phyloP scores from a whole-genome alignment of 1,140 invertebrate species.

The Cardiocondyla obscurior region DNA sequence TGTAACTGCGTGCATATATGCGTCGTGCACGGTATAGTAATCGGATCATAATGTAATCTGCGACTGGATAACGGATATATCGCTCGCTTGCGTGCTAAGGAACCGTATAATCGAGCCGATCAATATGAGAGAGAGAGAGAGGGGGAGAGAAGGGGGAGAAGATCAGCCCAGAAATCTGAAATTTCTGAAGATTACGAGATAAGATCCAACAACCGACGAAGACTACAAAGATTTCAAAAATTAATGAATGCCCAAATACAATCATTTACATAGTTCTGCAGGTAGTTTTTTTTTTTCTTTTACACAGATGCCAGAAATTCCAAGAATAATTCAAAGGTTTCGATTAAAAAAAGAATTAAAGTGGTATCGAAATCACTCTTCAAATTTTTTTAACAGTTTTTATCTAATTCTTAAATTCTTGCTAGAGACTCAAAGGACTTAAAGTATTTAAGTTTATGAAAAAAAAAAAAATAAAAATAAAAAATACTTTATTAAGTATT shows the following conservation, averaged over 20 bases:
- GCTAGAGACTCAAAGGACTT: not conserved
- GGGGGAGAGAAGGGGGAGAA: too few species aligned
- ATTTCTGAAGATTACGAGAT: conserved; percentile 5
- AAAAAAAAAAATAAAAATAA: too few species aligned
- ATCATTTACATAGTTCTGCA: not conserved
- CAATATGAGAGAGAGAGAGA: conserved; percentile 4
- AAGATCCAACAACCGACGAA: not conserved
- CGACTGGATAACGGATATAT: conserved; percentile 57
- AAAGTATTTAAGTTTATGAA: not conserved
- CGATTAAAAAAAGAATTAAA: not conserved
- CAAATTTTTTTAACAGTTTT: not conserved
- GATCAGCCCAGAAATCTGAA: not conserved
- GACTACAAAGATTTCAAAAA: not conserved
- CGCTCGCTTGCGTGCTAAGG: conserved; percentile 58
- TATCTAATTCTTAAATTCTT: not conserved
- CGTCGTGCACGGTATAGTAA: conserved; percentile 65
- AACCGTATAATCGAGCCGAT: conserved; percentile 58
- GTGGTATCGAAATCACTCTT: not conserved
- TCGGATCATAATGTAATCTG: conserved; percentile 70
- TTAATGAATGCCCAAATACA: not conserved
- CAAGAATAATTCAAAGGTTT: not conserved
- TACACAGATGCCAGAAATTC: not conserved
- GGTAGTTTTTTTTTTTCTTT: not conserved
- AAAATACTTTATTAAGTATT: too few species aligned
- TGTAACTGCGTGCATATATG: conserved; percentile 47